Percentiles rank a stretch among this genome's conserved stretches.
Evolutionary conservation across 1,140 invertebrate species (phyloP).

Genomic region (Sitodiplosis mosellana): DNA sequence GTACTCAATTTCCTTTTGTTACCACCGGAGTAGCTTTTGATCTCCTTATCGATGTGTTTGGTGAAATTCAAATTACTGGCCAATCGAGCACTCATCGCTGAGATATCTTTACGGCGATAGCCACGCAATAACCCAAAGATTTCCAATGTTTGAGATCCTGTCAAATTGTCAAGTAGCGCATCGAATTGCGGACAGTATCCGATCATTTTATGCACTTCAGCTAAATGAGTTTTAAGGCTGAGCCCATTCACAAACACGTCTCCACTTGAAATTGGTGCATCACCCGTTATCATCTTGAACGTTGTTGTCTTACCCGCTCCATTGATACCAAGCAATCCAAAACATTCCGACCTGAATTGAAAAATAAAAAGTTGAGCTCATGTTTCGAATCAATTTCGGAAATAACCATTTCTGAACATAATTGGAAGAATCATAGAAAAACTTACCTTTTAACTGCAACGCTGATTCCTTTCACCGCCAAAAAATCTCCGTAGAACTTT

Average conservation of each 20-base stretch:
- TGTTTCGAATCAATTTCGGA: not conserved
- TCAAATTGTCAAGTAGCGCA: slow-evolving; percentile 52
- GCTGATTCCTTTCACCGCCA: slow-evolving; percentile 49
- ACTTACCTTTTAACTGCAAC: slow-evolving; percentile 29
- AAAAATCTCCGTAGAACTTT: slow-evolving; percentile 42
- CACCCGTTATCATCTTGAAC: slow-evolving; percentile 57
- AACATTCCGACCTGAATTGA: slow-evolving; percentile 58
- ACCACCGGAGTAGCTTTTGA: slow-evolving; percentile 57
- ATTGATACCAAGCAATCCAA: slow-evolving; percentile 77
- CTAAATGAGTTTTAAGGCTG: slow-evolving; percentile 30
- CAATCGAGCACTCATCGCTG: slow-evolving; percentile 24
- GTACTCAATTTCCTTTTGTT: slow-evolving; percentile 86
- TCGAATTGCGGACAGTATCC: slow-evolving; percentile 62
- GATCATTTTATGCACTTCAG: slow-evolving; percentile 30
- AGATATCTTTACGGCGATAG: slow-evolving; percentile 27
- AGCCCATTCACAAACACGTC: slow-evolving; percentile 27
- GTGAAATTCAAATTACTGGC: slow-evolving; percentile 25
- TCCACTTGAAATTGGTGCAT: slow-evolving; percentile 26
- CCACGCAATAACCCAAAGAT: slow-evolving; percentile 51
- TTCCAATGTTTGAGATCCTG: slow-evolving; percentile 48
- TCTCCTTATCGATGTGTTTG: slow-evolving; percentile 30
- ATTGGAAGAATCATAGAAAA: not conserved
- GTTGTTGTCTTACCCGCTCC: slow-evolving; percentile 64
- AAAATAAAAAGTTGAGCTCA: slow-evolving; percentile 7
- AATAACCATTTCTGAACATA: slow-evolving; percentile 1